phyloP scores from a whole-genome alignment of 64 coral and sea anemone species.

The Dendrophyllia cribrosa region DNA sequence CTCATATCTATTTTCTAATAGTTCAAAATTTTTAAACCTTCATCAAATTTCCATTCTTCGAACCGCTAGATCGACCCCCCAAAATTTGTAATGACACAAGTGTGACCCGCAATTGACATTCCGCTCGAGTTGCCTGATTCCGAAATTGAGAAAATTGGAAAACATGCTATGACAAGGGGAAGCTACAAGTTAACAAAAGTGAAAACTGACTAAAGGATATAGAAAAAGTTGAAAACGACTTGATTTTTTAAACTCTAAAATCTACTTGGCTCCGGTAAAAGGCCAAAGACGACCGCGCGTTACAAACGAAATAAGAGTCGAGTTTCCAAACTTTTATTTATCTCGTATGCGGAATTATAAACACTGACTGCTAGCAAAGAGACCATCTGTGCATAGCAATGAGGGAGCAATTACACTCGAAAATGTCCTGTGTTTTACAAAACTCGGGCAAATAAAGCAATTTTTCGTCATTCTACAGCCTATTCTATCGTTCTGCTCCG shows the following conservation, averaged over 20 bases:
- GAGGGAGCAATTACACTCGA: constrained; percentile 14
- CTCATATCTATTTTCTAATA: constrained; percentile 2
- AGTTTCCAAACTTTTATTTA: not conserved
- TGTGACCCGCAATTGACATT: not conserved
- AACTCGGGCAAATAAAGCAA: not conserved
- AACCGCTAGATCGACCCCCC: not conserved
- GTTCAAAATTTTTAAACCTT: not conserved
- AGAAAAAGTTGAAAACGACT: not conserved
- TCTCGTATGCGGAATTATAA: not conserved
- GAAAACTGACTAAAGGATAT: no score
- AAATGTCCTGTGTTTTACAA: constrained; percentile 34
- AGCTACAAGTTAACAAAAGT: no score
- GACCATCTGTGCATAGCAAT: constrained; percentile 57
- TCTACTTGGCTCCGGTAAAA: not conserved
- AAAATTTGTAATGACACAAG: not conserved
- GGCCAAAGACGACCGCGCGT: not conserved
- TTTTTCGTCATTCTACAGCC: not conserved
- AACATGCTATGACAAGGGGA: no score
- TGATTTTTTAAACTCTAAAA: not conserved
- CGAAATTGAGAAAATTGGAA: no score
- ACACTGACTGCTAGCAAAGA: constrained; percentile 22
- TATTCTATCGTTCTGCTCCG: not conserved
- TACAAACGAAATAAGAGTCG: constrained; percentile 12
- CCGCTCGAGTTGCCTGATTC: not conserved
- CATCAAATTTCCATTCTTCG: constrained; percentile 21